Conservation (phyloP, 2,888 invertebrate genomes). For the Caenorhabditis becei region DNA sequence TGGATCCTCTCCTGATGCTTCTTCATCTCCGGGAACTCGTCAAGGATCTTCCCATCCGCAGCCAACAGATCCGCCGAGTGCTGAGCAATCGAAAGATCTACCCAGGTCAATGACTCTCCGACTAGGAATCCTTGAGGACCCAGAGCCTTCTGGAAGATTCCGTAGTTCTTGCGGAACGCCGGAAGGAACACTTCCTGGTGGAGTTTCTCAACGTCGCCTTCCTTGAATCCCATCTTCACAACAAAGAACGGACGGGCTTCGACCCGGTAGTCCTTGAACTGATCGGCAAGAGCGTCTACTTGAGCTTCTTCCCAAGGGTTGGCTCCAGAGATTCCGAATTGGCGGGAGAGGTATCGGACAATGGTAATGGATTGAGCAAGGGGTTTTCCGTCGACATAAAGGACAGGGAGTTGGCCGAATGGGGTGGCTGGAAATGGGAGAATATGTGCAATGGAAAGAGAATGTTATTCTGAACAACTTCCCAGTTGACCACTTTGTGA, state of each 20-base stretch:
- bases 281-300: slow-evolving; percentile 70
- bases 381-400: slow-evolving; percentile 68
- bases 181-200: slow-evolving; percentile 42
- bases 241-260: slow-evolving; percentile 63
- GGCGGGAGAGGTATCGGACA: slow-evolving; percentile 64
- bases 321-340: slow-evolving; percentile 68
- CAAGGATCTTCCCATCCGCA: slow-evolving; percentile 64
- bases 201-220: slow-evolving; percentile 63
- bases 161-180: slow-evolving; percentile 30
- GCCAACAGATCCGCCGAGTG: slow-evolving; percentile 64
- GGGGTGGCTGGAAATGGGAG: slow-evolving; percentile 52
- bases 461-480: neutral
- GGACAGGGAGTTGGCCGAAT: slow-evolving; percentile 70
- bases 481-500: neutral
- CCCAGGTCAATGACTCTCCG: slow-evolving; percentile 69
- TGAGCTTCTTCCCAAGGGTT: slow-evolving; percentile 67
- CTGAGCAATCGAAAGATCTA: slow-evolving; percentile 73
- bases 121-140: slow-evolving; percentile 71
- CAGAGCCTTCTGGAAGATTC: slow-evolving; percentile 21
- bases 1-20: slow-evolving; percentile 74
- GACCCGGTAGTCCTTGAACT: slow-evolving; percentile 66
- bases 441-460: neutral
- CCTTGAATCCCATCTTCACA: slow-evolving; percentile 63
- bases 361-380: slow-evolving; percentile 69
- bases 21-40: slow-evolving; percentile 68